phyloP scores from a whole-genome alignment of 2,113 vertebrate genomes.

The Carassius carassius region DNA sequence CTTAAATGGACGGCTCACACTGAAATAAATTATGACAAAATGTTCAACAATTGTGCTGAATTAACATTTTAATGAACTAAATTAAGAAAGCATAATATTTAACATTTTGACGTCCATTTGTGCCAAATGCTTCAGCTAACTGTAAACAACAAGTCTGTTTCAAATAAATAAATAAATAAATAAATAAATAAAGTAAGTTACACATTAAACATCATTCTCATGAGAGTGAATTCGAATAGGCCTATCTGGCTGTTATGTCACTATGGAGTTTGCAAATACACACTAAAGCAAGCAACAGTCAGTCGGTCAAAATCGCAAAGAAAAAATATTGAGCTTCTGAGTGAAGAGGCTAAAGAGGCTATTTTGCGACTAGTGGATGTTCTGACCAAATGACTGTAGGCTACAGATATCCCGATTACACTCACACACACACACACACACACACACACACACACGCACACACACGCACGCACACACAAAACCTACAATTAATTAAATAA shows the following conservation, averaged over 20 bases:
- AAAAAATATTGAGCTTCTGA: too few species aligned
- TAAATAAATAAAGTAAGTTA: too few species aligned
- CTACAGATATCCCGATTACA: too few species aligned
- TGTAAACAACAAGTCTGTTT: neutral
- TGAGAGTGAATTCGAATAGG: neutral
- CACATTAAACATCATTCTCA: neutral
- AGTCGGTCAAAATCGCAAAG: too few species aligned
- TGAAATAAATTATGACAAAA: neutral
- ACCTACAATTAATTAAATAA: too few species aligned
- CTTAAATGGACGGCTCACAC: neutral
- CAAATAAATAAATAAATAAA: too few species aligned
- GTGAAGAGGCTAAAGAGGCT: too few species aligned
- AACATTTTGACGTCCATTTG: neutral
- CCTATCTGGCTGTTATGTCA: neutral
- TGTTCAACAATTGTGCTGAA: neutral
- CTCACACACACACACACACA: too few species aligned
- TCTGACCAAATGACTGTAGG: too few species aligned
- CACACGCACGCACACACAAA: too few species aligned
- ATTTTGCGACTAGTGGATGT: too few species aligned
- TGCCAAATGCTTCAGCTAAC: neutral
- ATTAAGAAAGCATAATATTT: neutral
- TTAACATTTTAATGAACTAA: neutral
- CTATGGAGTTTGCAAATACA: neutral
- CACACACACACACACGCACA: too few species aligned
- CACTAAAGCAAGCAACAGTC: neutral